Evolutionary conservation across 2,888 invertebrate genomes (phyloP).

Genomic region (Oscheius myriophilus): DNA sequence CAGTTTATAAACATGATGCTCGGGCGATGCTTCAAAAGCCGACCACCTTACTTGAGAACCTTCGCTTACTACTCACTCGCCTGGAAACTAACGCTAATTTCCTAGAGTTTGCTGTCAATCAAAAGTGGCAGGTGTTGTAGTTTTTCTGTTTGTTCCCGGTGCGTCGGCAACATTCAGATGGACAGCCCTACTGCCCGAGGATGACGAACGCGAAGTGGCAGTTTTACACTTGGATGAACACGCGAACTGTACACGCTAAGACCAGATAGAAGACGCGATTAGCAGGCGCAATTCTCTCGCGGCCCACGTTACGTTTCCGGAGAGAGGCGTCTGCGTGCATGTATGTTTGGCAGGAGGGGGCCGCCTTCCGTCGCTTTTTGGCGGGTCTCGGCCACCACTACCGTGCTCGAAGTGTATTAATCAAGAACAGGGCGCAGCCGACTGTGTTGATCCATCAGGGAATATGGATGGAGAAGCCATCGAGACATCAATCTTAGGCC

Average conservation of each 20-base stretch:
- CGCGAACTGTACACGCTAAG: slow-evolving; percentile 30
- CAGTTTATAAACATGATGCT: too few relatives aligned
- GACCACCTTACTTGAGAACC: too few relatives aligned
- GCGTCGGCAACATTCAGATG: too few relatives aligned
- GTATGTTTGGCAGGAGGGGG: background rate
- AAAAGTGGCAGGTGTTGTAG: too few relatives aligned
- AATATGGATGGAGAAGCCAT: slow-evolving; percentile 30
- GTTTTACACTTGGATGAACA: slow-evolving; percentile 35
- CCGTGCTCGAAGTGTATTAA: slow-evolving; percentile 30
- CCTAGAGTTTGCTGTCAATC: too few relatives aligned
- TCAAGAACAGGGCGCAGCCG: slow-evolving; percentile 30
- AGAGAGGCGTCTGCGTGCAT: background rate
- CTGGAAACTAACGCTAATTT: too few relatives aligned
- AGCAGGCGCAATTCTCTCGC: slow-evolving; percentile 1
- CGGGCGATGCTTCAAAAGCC: too few relatives aligned
- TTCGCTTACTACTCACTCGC: too few relatives aligned
- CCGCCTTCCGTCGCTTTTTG: background rate
- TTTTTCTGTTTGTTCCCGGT: too few relatives aligned
- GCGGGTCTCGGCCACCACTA: background rate
- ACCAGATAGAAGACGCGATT: slow-evolving; percentile 30
- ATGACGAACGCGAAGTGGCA: slow-evolving; percentile 32
- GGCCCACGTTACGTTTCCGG: background rate
- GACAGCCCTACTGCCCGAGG: slow-evolving; percentile 13
- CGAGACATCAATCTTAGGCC: slow-evolving; percentile 27
- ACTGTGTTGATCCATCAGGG: slow-evolving; percentile 31